Percentiles rank a stretch among this genome's conserved stretches.
Evolutionary conservation across 2,888 invertebrate genomes (phyloP).

Genomic region (Globia sparganii): DNA sequence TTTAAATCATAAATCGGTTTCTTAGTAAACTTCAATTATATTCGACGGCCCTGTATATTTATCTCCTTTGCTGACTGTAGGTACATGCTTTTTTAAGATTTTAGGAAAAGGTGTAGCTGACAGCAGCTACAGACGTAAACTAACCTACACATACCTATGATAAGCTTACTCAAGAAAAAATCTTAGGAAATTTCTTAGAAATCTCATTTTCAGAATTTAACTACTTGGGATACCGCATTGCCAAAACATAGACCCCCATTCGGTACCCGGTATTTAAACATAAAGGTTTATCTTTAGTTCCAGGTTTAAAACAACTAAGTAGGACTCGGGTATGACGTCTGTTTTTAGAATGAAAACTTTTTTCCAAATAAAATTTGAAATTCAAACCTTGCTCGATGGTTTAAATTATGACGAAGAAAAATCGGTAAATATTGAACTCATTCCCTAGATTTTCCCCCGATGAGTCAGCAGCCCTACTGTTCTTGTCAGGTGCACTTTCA

Average conservation of each 20-base stretch:
- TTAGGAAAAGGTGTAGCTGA: not conserved
- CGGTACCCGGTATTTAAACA: not conserved
- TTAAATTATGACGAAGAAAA: not conserved
- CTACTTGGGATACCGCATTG: not conserved
- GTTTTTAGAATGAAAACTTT: not conserved
- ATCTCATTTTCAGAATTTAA: not conserved
- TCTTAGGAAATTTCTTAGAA: too few species aligned
- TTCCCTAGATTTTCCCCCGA: not conserved
- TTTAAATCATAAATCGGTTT: too few species aligned
- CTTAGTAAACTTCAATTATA: too few species aligned
- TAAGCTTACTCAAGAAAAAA: not conserved
- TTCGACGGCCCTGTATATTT: too few species aligned
- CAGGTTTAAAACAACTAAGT: not conserved
- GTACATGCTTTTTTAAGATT: not conserved
- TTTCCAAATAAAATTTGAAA: not conserved
- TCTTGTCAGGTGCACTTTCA: constrained; percentile 67
- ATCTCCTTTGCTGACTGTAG: too few species aligned
- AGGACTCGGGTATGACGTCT: not conserved
- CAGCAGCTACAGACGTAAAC: not conserved
- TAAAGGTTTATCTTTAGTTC: not conserved
- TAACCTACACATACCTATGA: not conserved
- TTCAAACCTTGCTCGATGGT: not conserved
- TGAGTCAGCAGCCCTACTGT: constrained; percentile 43
- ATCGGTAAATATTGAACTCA: not conserved
- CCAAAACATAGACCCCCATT: not conserved